A percentile compares a stretch with the other conserved stretches of the same genome.
These are phyloP conservation scores for Prenolepis imparis DNA, from an alignment of 2,888 invertebrate genomes.

Conservation along the genomic window DNA sequence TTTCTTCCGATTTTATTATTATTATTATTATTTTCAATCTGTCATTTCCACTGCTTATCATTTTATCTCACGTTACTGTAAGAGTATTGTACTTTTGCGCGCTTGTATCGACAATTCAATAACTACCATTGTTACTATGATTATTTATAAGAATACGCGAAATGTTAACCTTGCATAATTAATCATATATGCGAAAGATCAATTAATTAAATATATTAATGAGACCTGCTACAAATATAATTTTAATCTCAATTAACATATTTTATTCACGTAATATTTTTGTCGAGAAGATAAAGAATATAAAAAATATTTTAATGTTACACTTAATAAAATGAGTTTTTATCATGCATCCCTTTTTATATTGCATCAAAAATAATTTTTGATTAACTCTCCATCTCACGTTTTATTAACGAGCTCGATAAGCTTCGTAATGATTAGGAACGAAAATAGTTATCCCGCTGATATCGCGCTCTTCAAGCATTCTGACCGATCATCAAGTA, in stretches of 20 bases:
- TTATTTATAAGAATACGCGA: constrained; percentile 4
- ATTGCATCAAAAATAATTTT: not conserved
- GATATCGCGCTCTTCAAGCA: not conserved
- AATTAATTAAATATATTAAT: constrained; percentile 19
- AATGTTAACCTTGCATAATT: not conserved
- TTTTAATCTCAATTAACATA: not conserved
- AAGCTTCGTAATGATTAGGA: not conserved
- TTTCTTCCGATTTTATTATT: constrained; percentile 43
- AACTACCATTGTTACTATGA: not conserved
- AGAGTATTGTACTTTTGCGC: not conserved
- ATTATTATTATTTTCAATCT: constrained; percentile 50
- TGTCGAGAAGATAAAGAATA: not conserved
- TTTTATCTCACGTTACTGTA: constrained; percentile 3
- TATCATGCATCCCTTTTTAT: not conserved
- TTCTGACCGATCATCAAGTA: not conserved
- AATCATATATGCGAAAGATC: not conserved
- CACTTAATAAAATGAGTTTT: not conserved
- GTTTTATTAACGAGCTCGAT: not conserved
- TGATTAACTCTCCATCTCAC: not conserved
- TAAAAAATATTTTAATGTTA: not conserved
- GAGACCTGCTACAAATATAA: not conserved
- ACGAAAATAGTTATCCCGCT: constrained; percentile 14
- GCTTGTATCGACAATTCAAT: not conserved
- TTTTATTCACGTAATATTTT: not conserved
- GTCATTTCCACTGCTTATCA: constrained; percentile 27